Evolutionary conservation across 2,113 vertebrate genomes (phyloP), one percentile per base, ranked within the genome.

Genomic region (Oophaga pumilio): DNA sequence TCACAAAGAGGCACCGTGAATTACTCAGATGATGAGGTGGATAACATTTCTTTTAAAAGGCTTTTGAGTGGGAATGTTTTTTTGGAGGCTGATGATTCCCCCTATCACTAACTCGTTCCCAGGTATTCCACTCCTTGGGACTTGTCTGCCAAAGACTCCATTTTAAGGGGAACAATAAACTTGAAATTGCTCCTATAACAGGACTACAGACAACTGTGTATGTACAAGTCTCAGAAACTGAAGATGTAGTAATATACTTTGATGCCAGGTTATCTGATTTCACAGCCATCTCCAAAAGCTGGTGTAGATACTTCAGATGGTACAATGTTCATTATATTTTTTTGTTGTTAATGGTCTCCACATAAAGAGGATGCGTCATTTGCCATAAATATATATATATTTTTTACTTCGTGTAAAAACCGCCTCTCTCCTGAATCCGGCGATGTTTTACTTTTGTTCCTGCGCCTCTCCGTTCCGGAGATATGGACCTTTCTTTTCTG

Each of bases 21-120:
- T 57, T 26, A 57, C 76, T 80, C 78, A 2, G 24, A 80, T 56
- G n/a, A 78, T 78, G 76, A 56, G 76, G 11, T 56, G 49, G 71
- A 74, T 74, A 50, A 22, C 1, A 50, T 74, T 74, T 74, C 71
- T 12, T 20, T 50, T 74, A 74, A 74, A 49, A 74, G 71, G 71
- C 43, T 9, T 9, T 49, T 12, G 28, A 74, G 71, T 49, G 71
- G 33, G 71, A 74, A 74, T 9, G 18, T 13, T 22, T 43, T 43
- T 22, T 20, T 22, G 69, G 71, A 49, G 71, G 43, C 71, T 17
- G 71, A 74, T 74, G 71, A 50, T 43, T 33, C 69, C 11, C 7
- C 69, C 69, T 49, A 73, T 43, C 69, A 33, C 68, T 28, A 17
- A 33, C 17, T 20, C 1, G 15, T 12, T 50, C 43, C 43, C 71